A percentile compares a stretch with the other conserved stretches of the same genome.
Evolutionary conservation across 2,888 invertebrate genomes (phyloP).

Genomic region (Drosophila pegasa): DNA sequence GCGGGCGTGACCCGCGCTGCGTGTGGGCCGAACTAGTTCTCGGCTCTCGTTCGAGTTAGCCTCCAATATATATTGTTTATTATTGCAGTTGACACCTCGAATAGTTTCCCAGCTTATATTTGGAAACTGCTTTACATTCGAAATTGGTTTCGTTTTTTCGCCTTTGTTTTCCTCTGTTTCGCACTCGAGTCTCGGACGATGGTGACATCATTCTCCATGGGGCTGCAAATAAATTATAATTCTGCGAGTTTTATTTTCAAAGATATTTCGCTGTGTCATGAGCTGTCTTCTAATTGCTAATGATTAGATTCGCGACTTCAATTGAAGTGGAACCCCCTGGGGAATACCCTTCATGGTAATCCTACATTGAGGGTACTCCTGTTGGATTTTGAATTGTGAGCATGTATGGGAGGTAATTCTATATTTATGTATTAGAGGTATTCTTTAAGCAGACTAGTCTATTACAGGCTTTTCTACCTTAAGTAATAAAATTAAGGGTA

Average conservation of each 20-base stretch:
- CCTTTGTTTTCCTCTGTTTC: constrained; percentile 4
- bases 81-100: constrained; percentile 8
- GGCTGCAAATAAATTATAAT: constrained; percentile 8
- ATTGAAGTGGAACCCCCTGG: background rate
- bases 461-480: background rate
- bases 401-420: background rate
- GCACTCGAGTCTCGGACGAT: background rate
- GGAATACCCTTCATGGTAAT: too few species aligned
- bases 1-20: constrained; percentile 32
- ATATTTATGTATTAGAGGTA: background rate
- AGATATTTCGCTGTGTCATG: background rate
- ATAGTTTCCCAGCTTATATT: constrained; percentile 33
- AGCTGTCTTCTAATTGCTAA: constrained; percentile 1
- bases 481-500: background rate
- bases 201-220: constrained; percentile 41
- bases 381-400: too few species aligned
- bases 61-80: constrained; percentile 9
- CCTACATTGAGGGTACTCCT: background rate
- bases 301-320: background rate
- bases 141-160: constrained; percentile 12
- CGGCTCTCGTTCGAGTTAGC: constrained; percentile 25
- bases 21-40: constrained; percentile 51
- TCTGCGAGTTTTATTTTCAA: background rate
- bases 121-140: constrained; percentile 17
- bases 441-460: background rate